phyloP scores from a whole-genome alignment of 2,888 invertebrate species.

The Cremastinae sp. region DNA sequence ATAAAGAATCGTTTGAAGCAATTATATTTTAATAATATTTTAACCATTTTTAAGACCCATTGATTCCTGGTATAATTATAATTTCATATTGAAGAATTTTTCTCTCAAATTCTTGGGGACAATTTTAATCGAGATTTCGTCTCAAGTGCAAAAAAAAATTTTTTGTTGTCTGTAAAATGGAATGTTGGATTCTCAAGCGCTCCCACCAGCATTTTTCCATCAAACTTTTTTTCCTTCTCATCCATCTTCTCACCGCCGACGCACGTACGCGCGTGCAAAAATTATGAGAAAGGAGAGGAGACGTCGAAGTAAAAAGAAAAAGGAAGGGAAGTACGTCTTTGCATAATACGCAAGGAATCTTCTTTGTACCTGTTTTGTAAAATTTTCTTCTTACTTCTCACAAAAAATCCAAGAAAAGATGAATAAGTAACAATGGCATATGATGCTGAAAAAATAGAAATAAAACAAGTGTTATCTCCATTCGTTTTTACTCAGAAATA shows the following conservation, averaged over 20 bases:
- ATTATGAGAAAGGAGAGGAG: background rate
- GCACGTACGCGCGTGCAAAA: background rate
- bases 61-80: too few species aligned
- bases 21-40: too few species aligned
- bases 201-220: conserved; percentile 22
- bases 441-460: background rate
- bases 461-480: background rate
- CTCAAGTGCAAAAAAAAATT: conserved; percentile 9
- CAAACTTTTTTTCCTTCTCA: background rate
- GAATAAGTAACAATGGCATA: background rate
- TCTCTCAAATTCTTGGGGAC: background rate
- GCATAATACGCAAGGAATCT: background rate
- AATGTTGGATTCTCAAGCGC: conserved; percentile 31
- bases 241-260: conserved; percentile 6
- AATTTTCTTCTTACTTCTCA: background rate
- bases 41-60: too few species aligned
- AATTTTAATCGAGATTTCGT: conserved; percentile 20
- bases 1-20: too few species aligned
- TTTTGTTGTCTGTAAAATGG: background rate
- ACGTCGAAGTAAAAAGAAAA: background rate
- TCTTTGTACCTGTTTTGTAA: background rate
- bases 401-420: background rate
- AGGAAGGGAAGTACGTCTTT: too few species aligned
- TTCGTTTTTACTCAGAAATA: too few species aligned
- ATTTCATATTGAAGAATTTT: too few species aligned